phyloP scores from a whole-genome alignment of 2,113 vertebrate genomes.

The Emydura subglobosa region DNA sequence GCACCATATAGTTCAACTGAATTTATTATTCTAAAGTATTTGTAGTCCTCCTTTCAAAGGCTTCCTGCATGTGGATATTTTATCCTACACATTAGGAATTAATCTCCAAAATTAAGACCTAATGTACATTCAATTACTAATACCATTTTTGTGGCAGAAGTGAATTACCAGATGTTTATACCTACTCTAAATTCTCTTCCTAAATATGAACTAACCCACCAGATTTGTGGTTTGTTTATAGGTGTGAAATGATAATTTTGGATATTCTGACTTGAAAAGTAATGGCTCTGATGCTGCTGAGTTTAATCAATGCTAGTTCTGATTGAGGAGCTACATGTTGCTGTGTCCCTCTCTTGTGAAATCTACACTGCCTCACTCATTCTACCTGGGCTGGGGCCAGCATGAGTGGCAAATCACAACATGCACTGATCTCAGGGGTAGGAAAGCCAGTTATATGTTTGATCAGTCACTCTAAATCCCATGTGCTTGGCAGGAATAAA shows the following conservation, averaged over 20 bases:
- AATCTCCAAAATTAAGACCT: not conserved
- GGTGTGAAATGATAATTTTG: not conserved
- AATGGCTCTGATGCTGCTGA: not conserved
- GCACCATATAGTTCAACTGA: no score
- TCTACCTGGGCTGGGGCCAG: not conserved
- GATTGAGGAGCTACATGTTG: not conserved
- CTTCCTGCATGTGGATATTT: not conserved
- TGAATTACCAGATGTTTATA: not conserved
- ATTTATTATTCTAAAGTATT: not conserved
- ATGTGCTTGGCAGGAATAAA: not conserved
- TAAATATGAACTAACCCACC: not conserved
- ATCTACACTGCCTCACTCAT: not conserved
- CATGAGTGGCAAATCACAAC: not conserved
- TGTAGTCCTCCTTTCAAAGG: not conserved
- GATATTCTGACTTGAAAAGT: not conserved
- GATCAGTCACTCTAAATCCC: not conserved
- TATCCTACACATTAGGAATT: not conserved
- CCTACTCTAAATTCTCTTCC: not conserved
- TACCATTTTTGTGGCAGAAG: not conserved
- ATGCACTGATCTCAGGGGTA: not conserved
- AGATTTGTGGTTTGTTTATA: not conserved
- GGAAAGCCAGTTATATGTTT: not conserved
- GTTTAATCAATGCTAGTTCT: not conserved
- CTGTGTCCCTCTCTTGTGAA: not conserved
- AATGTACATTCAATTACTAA: not conserved